Conservation (phyloP, 1,140 invertebrate species). For the Ceratoteleas bidentatus region DNA sequence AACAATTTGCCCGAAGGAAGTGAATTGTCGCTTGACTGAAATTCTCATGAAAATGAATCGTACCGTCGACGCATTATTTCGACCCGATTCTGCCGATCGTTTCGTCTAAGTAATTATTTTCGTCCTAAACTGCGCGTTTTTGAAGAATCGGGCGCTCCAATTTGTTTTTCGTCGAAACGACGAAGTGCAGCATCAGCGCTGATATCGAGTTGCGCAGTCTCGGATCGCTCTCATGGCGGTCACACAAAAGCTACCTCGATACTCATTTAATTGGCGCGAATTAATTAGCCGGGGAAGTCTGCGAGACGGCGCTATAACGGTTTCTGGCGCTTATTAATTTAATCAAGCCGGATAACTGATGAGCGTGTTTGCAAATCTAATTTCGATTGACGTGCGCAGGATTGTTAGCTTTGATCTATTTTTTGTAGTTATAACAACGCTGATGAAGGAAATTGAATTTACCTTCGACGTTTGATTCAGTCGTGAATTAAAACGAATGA, state of each 20-base stretch:
- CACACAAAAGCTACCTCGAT: slow-evolving; percentile 60
- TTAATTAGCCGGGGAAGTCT: slow-evolving; percentile 60
- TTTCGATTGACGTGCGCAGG: no score
- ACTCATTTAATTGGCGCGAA: slow-evolving; percentile 64
- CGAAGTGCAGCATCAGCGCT: slow-evolving; percentile 36
- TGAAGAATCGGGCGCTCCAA: no score
- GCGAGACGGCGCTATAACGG: slow-evolving; percentile 47
- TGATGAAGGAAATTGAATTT: no score
- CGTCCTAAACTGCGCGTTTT: slow-evolving; percentile 29
- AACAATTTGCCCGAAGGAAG: slow-evolving; percentile 60
- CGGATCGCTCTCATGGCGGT: slow-evolving; percentile 53
- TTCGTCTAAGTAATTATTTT: no score
- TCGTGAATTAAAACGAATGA: no score
- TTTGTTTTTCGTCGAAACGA: slow-evolving; percentile 23
- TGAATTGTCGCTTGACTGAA: slow-evolving; percentile 62
- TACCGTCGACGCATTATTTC: slow-evolving; percentile 28
- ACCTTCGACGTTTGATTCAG: no score
- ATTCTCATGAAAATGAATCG: slow-evolving; percentile 59
- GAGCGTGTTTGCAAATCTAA: no score
- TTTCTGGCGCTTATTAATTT: slow-evolving; percentile 34
- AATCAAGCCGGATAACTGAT: no score
- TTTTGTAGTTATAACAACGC: no score
- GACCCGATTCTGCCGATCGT: no score
- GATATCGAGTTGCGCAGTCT: slow-evolving; percentile 55
- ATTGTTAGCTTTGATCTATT: no score